Evolutionary conservation across 2,797 vertebrate genomes (phyloP), one percentile per base, ranked within the genome.

Genomic region (Myripristis jacobus): DNA sequence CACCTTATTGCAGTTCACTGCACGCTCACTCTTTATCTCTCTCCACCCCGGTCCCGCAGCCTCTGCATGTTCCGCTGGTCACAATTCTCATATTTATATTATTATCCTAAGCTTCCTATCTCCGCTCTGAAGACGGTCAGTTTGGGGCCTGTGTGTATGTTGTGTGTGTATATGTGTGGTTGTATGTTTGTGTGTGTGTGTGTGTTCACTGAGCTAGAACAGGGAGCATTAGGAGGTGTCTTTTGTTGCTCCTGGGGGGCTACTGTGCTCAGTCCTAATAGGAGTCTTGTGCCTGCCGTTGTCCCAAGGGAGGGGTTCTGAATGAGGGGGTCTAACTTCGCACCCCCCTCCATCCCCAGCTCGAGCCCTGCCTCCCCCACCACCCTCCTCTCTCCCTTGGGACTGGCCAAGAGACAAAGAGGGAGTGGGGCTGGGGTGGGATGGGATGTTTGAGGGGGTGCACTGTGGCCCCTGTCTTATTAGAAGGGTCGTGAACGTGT

Each of bases 401-500:
- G 94, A 94, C 88, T 81, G 84, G 81, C 90, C 80, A 73, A 89
- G 92, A 92, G 93, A 95, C 94, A 95, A 95, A 94, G 94, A 94
- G 92, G 92, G 93, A 93, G 91, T 65, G 85, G 87, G 91, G 91
- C 85, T 89, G 84, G 89, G 86, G 83, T 88, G 89, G 91, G 90
- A 90, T 90, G 92, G 92, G 92, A 92, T 92, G 89, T 92, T 91
- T 92, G 90, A 78, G 91, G 92, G 93, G 92, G 92, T 88, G 88
- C 89, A 89, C 91, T 90, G 91, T 93, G 93, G 93, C 94, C 94
- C 92, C 94, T 94, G 94, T 94, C 94, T 95, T 95, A 95, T 95
- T 95, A 95, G 94, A 95, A 92, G 93, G 94, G 94, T 94, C 93
- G 94, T 95, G 94, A 95, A 95, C 92, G 90, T 95, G 94, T 95